Evolutionary conservation across 2,797 vertebrate genomes (phyloP), one percentile per base, ranked within the genome.

Genomic region (Acrossocheilus fasciatus): DNA sequence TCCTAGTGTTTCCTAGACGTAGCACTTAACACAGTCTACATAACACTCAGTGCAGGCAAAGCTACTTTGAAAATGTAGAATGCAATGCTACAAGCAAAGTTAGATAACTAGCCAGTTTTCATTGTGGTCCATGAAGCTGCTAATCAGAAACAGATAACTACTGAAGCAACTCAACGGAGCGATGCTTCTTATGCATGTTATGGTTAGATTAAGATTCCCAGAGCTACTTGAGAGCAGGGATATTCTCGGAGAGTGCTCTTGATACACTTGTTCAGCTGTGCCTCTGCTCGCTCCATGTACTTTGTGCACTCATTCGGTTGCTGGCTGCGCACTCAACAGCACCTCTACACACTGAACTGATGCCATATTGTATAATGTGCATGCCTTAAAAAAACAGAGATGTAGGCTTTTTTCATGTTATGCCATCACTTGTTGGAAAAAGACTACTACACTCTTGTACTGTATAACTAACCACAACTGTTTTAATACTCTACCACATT

Each of bases 191-290:
- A 26, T 66, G 17, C 59, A 34, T 81, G 30, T 14, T 36, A 80
- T 30, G 10, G 78, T 79, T 62, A 79, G 39, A 79, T 79, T 81
- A 26, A 34, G 43, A 30, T 47, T 66, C 43, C 41, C 41, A 66
- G 12, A 47, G 59, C 78, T 66, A 47, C 78, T 66, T 66, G 41
- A 81, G 59, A 66, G 43, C 59, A 81, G 78, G 59, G 78, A 81
- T 81, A 66, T 81, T 66, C 78, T 66, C n/a, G 26, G 14, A 80
- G 77, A 81, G 59, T 80, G n/a, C 59, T 66, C 41, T 80, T 80
- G 78, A 66, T 80, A 66, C 41, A 80, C 78, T 80, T 81, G 78
- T 81, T 66, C 59, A 80, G 78, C 78, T 81, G 41, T 66, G 59
- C 59, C 59, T 81, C 78, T 81, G 78, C 78, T 66, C 17, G n/a